Percentiles rank a stretch among this genome's conserved stretches.
Conservation (phyloP, 2,113 vertebrate genomes). For the Syngnathus scovelli region DNA sequence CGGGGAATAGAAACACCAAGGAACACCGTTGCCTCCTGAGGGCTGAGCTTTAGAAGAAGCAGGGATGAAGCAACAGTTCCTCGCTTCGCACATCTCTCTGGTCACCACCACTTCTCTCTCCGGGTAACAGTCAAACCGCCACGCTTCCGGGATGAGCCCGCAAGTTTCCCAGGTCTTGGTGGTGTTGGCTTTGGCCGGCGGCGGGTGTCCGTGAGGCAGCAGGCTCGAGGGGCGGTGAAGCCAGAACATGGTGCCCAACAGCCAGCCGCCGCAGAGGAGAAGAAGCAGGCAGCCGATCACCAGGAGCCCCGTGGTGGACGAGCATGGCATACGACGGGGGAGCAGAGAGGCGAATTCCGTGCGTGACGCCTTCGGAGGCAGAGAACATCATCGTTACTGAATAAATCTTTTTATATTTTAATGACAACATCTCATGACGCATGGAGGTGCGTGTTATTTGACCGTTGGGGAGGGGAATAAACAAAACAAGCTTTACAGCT, state of each 20-base stretch:
- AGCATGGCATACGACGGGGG: conserved; percentile 52
- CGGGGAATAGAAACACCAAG: conserved; percentile 83
- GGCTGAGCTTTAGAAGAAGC: accelerated
- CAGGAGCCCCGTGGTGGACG: conserved; percentile 55
- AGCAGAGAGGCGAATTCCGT: conserved; percentile 56
- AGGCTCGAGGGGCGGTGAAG: conserved; percentile 44
- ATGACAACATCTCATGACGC: too few relatives aligned
- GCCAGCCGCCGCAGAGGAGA: conserved; percentile 62
- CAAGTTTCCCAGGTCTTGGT: conserved; percentile 52
- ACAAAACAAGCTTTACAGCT: too few relatives aligned
- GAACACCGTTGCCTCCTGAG: conserved; percentile 58
- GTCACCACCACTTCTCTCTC: conserved; percentile 74
- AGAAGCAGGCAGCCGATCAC: conserved; percentile 63
- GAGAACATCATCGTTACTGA: too few relatives aligned
- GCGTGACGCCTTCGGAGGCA: conserved; percentile 34
- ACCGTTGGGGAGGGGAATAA: too few relatives aligned
- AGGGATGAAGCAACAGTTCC: conserved; percentile 80
- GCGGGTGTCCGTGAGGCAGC: conserved; percentile 34
- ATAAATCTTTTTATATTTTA: too few relatives aligned
- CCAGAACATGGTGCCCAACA: conserved; percentile 71
- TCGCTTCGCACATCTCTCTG: conserved; percentile 73
- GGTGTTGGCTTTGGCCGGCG: conserved; percentile 24
- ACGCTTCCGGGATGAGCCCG: conserved; percentile 54
- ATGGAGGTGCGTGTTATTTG: too few relatives aligned
- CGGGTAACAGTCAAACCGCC: conserved; percentile 84